Evolutionary conservation across 1,140 invertebrate genomes (phyloP).

Genomic region (Lineus longissimus): DNA sequence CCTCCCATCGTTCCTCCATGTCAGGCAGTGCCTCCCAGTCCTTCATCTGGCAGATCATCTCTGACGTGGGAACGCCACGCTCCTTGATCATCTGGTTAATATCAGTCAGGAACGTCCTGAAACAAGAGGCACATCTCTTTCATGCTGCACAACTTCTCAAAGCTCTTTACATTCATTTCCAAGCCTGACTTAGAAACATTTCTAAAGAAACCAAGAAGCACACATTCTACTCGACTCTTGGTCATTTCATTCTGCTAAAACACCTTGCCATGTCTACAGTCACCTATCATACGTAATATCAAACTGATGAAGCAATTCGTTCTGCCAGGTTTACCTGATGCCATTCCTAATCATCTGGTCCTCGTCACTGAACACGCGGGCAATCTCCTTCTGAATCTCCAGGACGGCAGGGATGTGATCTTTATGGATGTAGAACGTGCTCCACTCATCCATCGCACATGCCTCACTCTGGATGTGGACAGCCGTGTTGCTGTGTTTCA

Average conservation of each 20-base stretch:
- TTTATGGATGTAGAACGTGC: constrained; percentile 33
- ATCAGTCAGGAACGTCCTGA: background rate
- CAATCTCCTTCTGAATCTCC: constrained; percentile 42
- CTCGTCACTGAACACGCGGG: constrained; percentile 28
- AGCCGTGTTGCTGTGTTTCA: background rate
- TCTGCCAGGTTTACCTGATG: background rate
- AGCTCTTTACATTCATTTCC: too few relatives aligned
- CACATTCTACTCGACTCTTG: too few relatives aligned
- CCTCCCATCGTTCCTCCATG: too few relatives aligned
- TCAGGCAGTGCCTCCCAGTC: background rate
- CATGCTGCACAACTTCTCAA: background rate
- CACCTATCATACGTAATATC: too few relatives aligned
- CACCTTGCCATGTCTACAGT: too few relatives aligned
- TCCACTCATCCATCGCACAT: background rate
- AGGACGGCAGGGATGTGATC: constrained; percentile 23
- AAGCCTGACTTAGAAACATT: too few relatives aligned
- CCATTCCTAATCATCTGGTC: background rate
- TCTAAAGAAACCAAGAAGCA: too few relatives aligned
- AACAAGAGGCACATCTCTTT: background rate
- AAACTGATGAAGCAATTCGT: too few relatives aligned
- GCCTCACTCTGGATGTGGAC: background rate
- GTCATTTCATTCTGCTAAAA: too few relatives aligned
- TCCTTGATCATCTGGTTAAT: background rate
- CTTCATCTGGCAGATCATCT: constrained; percentile 4
- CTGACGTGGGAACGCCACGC: background rate